These are phyloP conservation scores for Phasia obesa DNA, from an alignment of 2,888 invertebrate genomes.

Conservation along the genomic window DNA sequence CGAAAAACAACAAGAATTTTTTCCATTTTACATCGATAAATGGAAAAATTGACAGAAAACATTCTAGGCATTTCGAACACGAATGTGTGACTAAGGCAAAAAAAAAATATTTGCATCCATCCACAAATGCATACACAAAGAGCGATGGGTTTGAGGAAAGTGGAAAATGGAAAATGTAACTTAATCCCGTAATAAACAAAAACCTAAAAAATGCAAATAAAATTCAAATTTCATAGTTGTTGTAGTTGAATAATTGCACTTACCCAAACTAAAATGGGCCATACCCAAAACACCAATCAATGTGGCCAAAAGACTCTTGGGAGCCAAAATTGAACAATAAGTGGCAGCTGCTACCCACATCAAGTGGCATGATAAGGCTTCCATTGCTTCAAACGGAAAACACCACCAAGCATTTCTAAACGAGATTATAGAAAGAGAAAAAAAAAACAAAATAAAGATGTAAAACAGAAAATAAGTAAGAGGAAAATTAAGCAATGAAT, in stretches of 20 bases:
- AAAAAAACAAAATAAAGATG: conserved; percentile 17
- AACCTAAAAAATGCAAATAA: conserved; percentile 29
- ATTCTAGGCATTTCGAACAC: conserved; percentile 26
- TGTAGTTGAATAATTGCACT: conserved; percentile 71
- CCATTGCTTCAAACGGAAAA: conserved; percentile 93
- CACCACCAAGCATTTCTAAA: conserved; percentile 93
- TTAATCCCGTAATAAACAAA: conserved; percentile 29
- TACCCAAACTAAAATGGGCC: conserved; percentile 91
- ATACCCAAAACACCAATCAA: conserved; percentile 93
- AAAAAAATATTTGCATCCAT: conserved; percentile 13
- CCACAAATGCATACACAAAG: background rate
- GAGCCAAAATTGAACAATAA: conserved; percentile 92
- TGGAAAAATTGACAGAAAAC: conserved; percentile 34
- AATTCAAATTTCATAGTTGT: conserved; percentile 47
- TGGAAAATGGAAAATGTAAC: conserved; percentile 10
- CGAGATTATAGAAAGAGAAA: conserved; percentile 4
- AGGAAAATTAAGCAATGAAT: conserved; percentile 29
- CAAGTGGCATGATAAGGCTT: conserved; percentile 91
- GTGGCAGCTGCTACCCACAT: conserved; percentile 96
- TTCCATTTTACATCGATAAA: conserved; percentile 45
- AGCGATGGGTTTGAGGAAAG: background rate
- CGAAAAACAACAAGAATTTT: conserved; percentile 20
- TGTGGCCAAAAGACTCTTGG: conserved; percentile 91
- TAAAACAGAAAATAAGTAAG: conserved; percentile 18
- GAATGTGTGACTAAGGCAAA: background rate